Conservation (phyloP, 2,797 vertebrate genomes). For the Gephyroberyx darwinii region DNA sequence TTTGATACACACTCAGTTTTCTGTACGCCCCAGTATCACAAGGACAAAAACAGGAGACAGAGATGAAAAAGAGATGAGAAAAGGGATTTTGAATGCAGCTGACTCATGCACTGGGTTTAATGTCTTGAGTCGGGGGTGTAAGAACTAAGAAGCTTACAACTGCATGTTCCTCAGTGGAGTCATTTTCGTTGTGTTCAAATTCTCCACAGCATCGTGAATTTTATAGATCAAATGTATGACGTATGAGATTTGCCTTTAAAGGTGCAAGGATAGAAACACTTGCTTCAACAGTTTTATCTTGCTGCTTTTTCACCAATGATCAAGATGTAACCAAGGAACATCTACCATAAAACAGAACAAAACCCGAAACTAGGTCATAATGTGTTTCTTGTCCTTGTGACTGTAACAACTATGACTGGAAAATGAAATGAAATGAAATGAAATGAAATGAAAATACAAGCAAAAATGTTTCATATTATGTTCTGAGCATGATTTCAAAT, state of each 20-base stretch:
- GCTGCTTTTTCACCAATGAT: too few species aligned
- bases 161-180: constrained; percentile 8
- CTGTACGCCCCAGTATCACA: not conserved
- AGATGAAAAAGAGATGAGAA: constrained; percentile 37
- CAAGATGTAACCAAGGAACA: too few species aligned
- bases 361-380: too few species aligned
- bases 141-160: constrained; percentile 52
- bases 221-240: constrained; percentile 18
- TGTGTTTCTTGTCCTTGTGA: not conserved
- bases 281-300: not conserved
- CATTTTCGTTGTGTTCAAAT: constrained; percentile 26
- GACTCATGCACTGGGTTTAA: constrained; percentile 50
- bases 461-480: not conserved
- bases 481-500: constrained; percentile 12
- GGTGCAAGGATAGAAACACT: not conserved
- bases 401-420: not conserved
- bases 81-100: constrained; percentile 45
- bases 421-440: not conserved
- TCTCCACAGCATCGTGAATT: constrained; percentile 2
- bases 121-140: constrained; percentile 35
- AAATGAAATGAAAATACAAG: too few species aligned
- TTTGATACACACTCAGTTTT: not conserved
- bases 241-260: constrained; percentile 6
- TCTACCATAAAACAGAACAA: too few species aligned
- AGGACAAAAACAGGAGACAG: too few species aligned